These are phyloP conservation scores for Tachysurus vachellii DNA, from an alignment of 2,113 vertebrate genomes.

Conservation along the genomic window DNA sequence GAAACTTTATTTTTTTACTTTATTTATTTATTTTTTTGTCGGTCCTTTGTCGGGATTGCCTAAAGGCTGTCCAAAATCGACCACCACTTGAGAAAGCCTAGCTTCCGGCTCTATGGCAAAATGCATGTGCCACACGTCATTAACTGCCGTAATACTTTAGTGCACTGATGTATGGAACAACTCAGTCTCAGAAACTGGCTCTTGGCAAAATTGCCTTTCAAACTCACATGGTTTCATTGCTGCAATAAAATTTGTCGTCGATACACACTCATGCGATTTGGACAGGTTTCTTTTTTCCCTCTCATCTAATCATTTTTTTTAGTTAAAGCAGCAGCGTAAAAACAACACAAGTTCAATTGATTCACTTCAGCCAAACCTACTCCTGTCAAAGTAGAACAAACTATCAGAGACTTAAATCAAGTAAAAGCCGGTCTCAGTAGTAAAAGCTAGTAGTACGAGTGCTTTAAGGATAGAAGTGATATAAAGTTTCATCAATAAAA, in stretches of 20 bases:
- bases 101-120: slow-evolving; percentile 70
- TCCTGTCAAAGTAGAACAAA: slow-evolving; percentile 13
- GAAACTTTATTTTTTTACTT: slow-evolving; percentile 3
- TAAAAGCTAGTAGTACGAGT: neutral
- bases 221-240: slow-evolving; percentile 54
- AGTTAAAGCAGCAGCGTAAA: neutral
- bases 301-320: neutral
- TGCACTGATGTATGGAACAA: slow-evolving; percentile 73
- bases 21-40: slow-evolving; percentile 38
- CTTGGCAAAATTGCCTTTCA: slow-evolving; percentile 64
- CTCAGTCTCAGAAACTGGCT: slow-evolving; percentile 66
- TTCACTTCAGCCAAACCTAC: slow-evolving; percentile 17
- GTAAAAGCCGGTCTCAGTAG: slow-evolving; percentile 10
- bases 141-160: slow-evolving; percentile 72
- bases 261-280: slow-evolving; percentile 48
- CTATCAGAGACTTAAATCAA: slow-evolving; percentile 31
- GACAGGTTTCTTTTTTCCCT: slow-evolving; percentile 1
- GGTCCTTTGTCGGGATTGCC: slow-evolving; percentile 65
- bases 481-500: slow-evolving; percentile 15
- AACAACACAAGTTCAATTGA: neutral
- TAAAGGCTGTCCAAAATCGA: slow-evolving; percentile 68
- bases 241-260: slow-evolving; percentile 60
- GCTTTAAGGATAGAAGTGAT: slow-evolving; percentile 12
- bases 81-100: slow-evolving; percentile 59
- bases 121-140: slow-evolving; percentile 72